A percentile compares a stretch with the other conserved stretches of the same genome.
phyloP scores from a whole-genome alignment of 2,888 invertebrate species.

The Cheilosia impressa region DNA sequence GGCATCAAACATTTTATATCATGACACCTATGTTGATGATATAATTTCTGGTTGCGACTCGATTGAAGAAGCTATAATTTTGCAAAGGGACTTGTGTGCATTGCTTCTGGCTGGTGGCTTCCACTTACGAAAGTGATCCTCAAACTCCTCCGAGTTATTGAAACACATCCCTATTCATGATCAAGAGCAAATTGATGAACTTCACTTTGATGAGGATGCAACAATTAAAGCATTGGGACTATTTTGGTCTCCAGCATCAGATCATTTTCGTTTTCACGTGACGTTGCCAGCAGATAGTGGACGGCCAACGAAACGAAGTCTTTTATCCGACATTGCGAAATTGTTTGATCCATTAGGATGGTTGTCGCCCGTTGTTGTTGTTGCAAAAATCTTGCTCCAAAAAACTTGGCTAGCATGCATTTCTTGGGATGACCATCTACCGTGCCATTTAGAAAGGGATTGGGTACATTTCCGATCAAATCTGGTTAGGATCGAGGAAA shows the following conservation, averaged over 20 bases:
- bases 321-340: background rate
- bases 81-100: background rate
- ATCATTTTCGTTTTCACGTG: constrained; percentile 7
- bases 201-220: constrained; percentile 6
- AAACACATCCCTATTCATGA: constrained; percentile 24
- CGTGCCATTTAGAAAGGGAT: background rate
- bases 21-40: constrained; percentile 14
- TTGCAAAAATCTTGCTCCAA: background rate
- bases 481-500: background rate
- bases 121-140: constrained; percentile 30
- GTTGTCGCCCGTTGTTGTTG: background rate
- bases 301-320: background rate
- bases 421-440: background rate
- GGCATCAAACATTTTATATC: background rate
- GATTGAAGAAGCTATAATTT: constrained; percentile 8
- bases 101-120: background rate
- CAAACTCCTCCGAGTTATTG: constrained; percentile 22
- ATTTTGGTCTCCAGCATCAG: constrained; percentile 18
- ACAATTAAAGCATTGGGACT: constrained; percentile 41
- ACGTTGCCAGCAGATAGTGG: background rate
- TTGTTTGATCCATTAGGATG: constrained; percentile 3
- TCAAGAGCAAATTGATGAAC: constrained; percentile 5
- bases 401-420: constrained; percentile 7
- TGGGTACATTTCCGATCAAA: background rate
- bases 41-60: background rate